phyloP scores from a whole-genome alignment of 2,888 invertebrate species.

The Hypsopygia costalis region DNA sequence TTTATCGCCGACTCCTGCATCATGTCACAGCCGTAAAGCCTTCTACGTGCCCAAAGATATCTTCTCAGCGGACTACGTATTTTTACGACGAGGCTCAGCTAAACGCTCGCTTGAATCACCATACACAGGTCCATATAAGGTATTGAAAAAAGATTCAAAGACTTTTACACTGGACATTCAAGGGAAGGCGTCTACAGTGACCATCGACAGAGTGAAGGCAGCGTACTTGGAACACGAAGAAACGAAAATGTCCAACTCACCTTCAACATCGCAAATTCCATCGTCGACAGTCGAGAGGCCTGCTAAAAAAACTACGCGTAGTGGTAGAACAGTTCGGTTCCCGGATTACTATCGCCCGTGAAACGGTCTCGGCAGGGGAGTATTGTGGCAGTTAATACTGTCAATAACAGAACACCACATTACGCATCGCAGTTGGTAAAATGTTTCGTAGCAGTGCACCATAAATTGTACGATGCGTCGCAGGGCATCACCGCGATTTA shows the following conservation, averaged over 20 bases:
- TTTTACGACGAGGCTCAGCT: too few species aligned
- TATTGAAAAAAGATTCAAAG: constrained; percentile 3
- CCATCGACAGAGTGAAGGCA: constrained; percentile 4
- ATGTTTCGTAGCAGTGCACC: too few species aligned
- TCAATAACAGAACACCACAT: too few species aligned
- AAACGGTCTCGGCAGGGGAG: constrained; percentile 11
- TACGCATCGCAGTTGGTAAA: too few species aligned
- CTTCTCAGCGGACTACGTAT: too few species aligned
- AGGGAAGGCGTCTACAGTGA: neutral
- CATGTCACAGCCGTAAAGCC: too few species aligned
- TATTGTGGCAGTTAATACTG: constrained; percentile 1
- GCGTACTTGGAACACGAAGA: constrained; percentile 2
- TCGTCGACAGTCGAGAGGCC: neutral
- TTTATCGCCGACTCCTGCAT: too few species aligned
- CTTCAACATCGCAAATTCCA: too few species aligned
- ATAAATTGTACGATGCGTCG: too few species aligned
- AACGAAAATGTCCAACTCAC: neutral
- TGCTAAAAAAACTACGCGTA: constrained; percentile 8
- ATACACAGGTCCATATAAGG: constrained; percentile 10
- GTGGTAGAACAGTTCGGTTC: constrained; percentile 8
- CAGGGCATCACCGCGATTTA: too few species aligned
- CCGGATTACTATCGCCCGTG: constrained; percentile 11
- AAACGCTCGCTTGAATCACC: too few species aligned
- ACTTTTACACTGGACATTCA: neutral
- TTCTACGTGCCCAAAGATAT: too few species aligned